Evolutionary conservation across 2,888 invertebrate species (phyloP).

Genomic region (Cephalotes varians): DNA sequence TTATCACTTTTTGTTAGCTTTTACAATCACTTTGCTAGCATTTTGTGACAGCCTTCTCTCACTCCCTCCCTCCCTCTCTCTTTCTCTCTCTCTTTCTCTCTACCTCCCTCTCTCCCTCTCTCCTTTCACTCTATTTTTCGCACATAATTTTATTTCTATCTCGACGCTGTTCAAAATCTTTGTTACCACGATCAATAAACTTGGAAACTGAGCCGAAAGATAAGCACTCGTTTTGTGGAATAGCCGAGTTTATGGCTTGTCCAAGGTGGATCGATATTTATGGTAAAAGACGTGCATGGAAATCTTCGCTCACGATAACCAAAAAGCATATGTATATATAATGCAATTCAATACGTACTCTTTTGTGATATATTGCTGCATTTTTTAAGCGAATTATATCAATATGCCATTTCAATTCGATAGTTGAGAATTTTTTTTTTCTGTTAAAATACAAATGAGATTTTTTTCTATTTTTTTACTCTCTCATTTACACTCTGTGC

Average conservation of each 20-base stretch:
- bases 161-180: constrained; percentile 57
- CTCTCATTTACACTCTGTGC: constrained; percentile 23
- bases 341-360: constrained; percentile 3
- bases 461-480: background rate
- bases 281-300: constrained; percentile 14
- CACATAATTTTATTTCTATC: constrained; percentile 64
- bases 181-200: constrained; percentile 68
- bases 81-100: background rate
- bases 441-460: background rate
- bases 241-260: constrained; percentile 63
- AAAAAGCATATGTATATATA: background rate
- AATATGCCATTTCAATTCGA: background rate
- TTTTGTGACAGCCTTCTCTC: background rate
- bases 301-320: constrained; percentile 27
- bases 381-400: background rate
- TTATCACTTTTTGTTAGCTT: background rate
- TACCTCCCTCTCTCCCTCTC: background rate
- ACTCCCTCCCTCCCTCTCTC: background rate
- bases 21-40: background rate
- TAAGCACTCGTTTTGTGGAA: constrained; percentile 64
- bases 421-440: background rate
- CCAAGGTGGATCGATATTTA: constrained; percentile 67
- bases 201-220: constrained; percentile 69
- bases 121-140: background rate
- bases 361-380: background rate